Conservation (phyloP, 2,888 invertebrate genomes). For the Megamerina dolium region DNA sequence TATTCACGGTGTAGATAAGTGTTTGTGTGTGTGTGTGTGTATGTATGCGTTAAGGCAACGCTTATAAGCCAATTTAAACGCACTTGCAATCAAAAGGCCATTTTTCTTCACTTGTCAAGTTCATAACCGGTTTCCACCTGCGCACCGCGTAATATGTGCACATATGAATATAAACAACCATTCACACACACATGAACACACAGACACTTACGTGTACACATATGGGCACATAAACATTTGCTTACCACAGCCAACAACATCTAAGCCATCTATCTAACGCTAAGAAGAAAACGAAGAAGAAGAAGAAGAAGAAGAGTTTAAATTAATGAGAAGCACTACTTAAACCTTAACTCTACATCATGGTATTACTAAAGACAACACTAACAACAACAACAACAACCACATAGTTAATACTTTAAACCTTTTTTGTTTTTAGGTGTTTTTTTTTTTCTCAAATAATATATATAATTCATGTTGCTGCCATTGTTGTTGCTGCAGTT, state of each 20-base stretch:
- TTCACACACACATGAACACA: not conserved
- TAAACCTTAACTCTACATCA: too few relatives aligned
- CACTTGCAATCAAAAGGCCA: slow-evolving; percentile 12
- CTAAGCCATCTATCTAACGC: not conserved
- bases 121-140: not conserved
- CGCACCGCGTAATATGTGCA: not conserved
- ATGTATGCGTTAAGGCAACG: too few relatives aligned
- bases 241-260: not conserved
- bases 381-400: not conserved
- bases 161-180: not conserved
- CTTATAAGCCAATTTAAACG: slow-evolving; percentile 7
- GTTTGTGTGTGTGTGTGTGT: too few relatives aligned
- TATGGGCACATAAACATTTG: not conserved
- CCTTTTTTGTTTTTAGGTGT: not conserved
- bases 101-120: slow-evolving; percentile 14
- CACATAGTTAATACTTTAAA: not conserved
- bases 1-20: too few relatives aligned
- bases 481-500: not conserved
- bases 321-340: too few relatives aligned
- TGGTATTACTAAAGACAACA: too few relatives aligned
- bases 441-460: not conserved
- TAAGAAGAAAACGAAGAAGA: not conserved
- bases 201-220: not conserved
- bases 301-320: too few relatives aligned
- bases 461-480: too few relatives aligned